These are phyloP conservation scores for Mythimna lalbum DNA, from an alignment of 2,888 invertebrate species.

Conservation along the genomic window DNA sequence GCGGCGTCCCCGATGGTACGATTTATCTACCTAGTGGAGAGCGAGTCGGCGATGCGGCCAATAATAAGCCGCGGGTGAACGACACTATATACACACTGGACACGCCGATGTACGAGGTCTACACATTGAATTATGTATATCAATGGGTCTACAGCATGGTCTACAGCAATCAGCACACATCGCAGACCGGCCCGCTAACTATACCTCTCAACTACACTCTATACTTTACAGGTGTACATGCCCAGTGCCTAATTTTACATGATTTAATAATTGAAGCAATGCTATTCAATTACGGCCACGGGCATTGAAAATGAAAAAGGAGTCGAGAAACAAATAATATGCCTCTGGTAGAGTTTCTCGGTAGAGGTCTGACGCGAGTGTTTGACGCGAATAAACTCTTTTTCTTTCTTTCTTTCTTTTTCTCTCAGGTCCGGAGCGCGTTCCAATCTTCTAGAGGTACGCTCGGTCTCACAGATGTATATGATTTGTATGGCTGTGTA, in stretches of 20 bases:
- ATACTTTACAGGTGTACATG: not conserved
- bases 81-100: not conserved
- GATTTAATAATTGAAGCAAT: too few species aligned
- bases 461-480: not conserved
- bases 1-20: slow-evolving; percentile 27
- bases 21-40: slow-evolving; percentile 26
- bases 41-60: slow-evolving; percentile 22
- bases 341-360: not conserved
- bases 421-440: not conserved
- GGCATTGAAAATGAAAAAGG: too few species aligned
- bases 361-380: too few species aligned
- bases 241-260: not conserved
- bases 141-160: too few species aligned
- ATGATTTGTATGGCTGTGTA: not conserved
- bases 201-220: slow-evolving; percentile 2
- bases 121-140: too few species aligned
- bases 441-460: not conserved
- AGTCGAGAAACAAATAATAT: too few species aligned
- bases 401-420: too few species aligned
- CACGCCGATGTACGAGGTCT: not conserved
- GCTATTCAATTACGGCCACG: too few species aligned
- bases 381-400: too few species aligned
- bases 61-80: slow-evolving; percentile 45
- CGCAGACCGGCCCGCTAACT: not conserved
- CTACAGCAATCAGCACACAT: not conserved